A percentile compares a stretch with the other conserved stretches of the same genome.
phyloP scores from a whole-genome alignment of 2,113 vertebrate genomes.

The Petromus typicus region DNA sequence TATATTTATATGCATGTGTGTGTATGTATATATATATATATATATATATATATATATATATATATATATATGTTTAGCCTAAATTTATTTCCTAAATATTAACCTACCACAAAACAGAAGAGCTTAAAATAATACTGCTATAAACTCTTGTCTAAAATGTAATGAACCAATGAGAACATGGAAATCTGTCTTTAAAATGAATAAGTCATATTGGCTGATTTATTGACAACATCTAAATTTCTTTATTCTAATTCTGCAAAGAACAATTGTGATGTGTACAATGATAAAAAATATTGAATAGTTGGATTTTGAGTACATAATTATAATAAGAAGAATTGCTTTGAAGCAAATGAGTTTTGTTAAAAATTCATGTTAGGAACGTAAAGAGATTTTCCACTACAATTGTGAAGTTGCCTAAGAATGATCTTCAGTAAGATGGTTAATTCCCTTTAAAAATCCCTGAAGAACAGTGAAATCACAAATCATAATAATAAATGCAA shows the following conservation, averaged over 20 bases:
- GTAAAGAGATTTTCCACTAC: not conserved
- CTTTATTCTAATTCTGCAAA: not conserved
- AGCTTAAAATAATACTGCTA: not conserved
- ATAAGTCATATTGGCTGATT: not conserved
- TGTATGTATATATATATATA: too few relatives aligned
- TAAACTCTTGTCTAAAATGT: not conserved
- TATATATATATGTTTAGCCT: not conserved
- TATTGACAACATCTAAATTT: not conserved
- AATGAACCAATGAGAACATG: not conserved
- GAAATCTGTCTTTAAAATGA: not conserved
- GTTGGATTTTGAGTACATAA: not conserved
- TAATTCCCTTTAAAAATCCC: slow-evolving; percentile 39
- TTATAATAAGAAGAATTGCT: not conserved
- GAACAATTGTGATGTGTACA: not conserved
- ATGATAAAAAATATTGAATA: not conserved
- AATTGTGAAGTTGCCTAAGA: slow-evolving; percentile 42
- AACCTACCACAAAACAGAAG: not conserved
- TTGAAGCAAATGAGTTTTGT: not conserved
- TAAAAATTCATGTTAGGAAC: not conserved
- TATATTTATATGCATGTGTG: too few relatives aligned
- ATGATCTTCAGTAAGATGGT: slow-evolving; percentile 30
- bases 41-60: too few relatives aligned
- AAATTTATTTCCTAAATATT: not conserved
- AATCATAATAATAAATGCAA: slow-evolving; percentile 56
- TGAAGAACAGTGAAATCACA: slow-evolving; percentile 35